Base-by-base conservation (phyloP, 2,113 vertebrate species). In the Bubo scandiacus region DNA sequence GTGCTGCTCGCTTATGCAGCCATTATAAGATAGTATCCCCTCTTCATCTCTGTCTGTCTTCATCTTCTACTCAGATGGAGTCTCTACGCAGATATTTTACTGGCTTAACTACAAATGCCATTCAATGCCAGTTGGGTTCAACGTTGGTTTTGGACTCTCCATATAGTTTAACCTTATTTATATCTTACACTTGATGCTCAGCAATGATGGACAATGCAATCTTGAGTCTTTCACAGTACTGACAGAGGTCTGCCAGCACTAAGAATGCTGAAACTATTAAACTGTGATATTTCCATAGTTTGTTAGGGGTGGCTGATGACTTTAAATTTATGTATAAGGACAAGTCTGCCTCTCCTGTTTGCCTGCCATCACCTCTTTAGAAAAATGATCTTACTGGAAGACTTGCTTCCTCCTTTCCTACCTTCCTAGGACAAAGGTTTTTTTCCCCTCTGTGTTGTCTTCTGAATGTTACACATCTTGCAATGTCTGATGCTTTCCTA, bases 21-120 rank as follows among this genome's bases (percentile, higher is more conserved):
- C 74, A 0, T 26, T 7, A 0, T 10, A 11, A 38, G 57, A 9
- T 26, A 26, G 7, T 34, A 20, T 61, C 15, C 30, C 14, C 7
- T 43, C 21, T 25, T 54, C 3, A 10, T 18, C 29, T 62, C 47
- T 63, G 14, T 9, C 49, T 30, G 25, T 42, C 40, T 42, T 42
- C 40, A 42, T 42, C 15, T 47, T 57, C 49, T 74, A 0, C 45
- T 77, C 34, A 6, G 21, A 4, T 49, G 20, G 18, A 49, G 40
- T 40, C 23, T 68, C 42, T 32, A 17, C 61, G 40, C 67, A 16
- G 36, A 6, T 21, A 34, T 73, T 78, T 52, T 23, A 51, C 54
- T 55, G 62, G 10, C 13, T 45, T 55, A 26, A 47, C 21, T 65
- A 29, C 63, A 81, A 51, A 47, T 6, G 15, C n/a, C 0, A 1